Evolutionary conservation across 2,888 invertebrate genomes (phyloP), one percentile per base, ranked within the genome.

Genomic region (Nesidiocoris tenuis): DNA sequence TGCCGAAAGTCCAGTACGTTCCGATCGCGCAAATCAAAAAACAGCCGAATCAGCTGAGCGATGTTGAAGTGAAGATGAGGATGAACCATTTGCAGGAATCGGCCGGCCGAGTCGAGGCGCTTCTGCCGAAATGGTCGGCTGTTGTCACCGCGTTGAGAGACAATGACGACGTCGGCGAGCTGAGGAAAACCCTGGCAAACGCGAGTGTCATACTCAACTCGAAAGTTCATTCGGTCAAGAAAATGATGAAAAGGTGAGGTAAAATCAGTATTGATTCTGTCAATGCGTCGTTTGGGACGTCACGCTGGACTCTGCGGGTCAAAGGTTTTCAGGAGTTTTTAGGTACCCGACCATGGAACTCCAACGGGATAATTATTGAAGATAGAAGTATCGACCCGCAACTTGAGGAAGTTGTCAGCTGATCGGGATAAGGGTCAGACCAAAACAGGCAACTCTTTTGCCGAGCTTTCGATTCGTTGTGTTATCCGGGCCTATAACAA

Each of bases 81-180:
- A 7, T 70, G n/a, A 19, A 25, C 24, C 70, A 25, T n/a, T 23
- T 70, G 70, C 22, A 24, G 7, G 70, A 70, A 16, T 70, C 70
- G 12, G 70, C 23, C 9, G 18, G 3, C 21, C 19, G 54, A 18
- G 59, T 70, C 1, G 59, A 59, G 19, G 24, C 56, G 17, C 1
- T 24, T 19, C 19, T 70, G 1, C 70, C 70, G n/a, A 70, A 70
- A 59, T 70, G 70, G 70, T 54, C 70, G 17, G 5, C 54, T 9
- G 24, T 70, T 19, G 12, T 67, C 16, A 19, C 59, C n/a, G 22
- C 70, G 1, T 22, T 59, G 59, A 70, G 17, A 18, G 59, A 70
- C 12, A 1, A 21, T n/a, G 21, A 23, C 18, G 2, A 23, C n/a
- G 23, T n/a, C n/a, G 70, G 59, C n/a, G 9, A 25, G 21, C 25